Evolutionary conservation across 1,140 invertebrate species (phyloP), one percentile per base, ranked within the genome.

Genomic region (Drosophila truncata): DNA sequence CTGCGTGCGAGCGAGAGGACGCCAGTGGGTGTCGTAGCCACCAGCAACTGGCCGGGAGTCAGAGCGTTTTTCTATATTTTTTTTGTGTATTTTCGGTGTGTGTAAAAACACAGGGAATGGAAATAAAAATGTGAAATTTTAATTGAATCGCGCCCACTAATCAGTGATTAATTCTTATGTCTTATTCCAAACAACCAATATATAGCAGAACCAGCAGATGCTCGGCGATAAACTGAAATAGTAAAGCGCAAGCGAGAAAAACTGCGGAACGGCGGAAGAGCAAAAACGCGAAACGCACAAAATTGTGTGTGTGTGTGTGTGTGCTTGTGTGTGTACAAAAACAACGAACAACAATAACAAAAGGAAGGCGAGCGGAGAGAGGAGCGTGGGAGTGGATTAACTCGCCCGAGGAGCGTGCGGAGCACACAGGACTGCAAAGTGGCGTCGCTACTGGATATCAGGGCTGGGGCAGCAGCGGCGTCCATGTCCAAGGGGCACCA

Each of bases 381-480:
- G 57, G 59, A 47, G 62, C 65, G 49, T 62, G 50, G 64, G 23
- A 50, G 54, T 52, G 73, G 65, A 79, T 65, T 70, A 82, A 90
- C 63, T 88, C 59, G 84, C 80, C 74, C 67, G 42, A 42, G 62
- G 57, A 64, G 78, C 57, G 82, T 79, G 79, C 83, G 60, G 70
- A 67, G 78, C 84, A 85, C 81, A 88, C 64, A 75, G 74, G 78
- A 85, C 81, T 85, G 85, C 85, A 90, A 90, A 90, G 85, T 90
- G 85, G 86, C 85, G 86, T 84, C 85, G 81, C 85, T 90, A 85
- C 65, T 91, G 74, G 65, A 82, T 57, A 79, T 66, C 55, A 73
- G 87, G 74, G 84, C 88, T 91, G 87, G 86, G 84, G 80, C 82
- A 91, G 87, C 83, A 88, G 85, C 86, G 82, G 82, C 82, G 79